Conservation (phyloP, 2,113 vertebrate species). For the Sapajus apella region DNA sequence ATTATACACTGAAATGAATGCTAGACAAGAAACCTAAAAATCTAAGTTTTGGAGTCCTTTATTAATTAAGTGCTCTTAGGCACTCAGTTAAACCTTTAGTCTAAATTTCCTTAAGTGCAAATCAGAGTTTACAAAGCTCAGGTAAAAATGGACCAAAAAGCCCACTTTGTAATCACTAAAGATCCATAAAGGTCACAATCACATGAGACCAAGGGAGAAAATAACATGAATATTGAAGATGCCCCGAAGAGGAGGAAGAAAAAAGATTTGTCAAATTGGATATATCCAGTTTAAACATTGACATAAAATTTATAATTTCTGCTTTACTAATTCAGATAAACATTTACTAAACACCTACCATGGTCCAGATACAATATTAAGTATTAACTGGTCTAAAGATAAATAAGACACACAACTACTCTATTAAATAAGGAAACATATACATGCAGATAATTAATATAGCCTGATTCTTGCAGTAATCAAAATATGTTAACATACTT, state of each 20-base stretch:
- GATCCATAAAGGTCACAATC: background rate
- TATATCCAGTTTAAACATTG: background rate
- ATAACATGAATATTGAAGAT: background rate
- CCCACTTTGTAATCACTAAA: background rate
- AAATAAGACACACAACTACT: background rate
- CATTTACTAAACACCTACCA: background rate
- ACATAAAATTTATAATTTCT: background rate
- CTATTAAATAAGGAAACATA: background rate
- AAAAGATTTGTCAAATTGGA: background rate
- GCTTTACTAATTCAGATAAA: background rate
- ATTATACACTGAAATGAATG: background rate
- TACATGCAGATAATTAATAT: background rate
- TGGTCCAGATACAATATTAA: background rate
- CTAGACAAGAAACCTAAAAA: background rate
- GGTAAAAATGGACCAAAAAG: background rate
- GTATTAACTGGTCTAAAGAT: background rate
- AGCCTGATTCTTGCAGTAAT: background rate
- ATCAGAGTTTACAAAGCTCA: background rate
- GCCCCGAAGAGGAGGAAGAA: background rate
- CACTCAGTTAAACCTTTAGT: background rate
- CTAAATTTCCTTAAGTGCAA: conserved; percentile 29
- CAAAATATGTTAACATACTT: background rate
- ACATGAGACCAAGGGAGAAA: background rate
- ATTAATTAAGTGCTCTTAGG: background rate
- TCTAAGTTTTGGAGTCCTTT: background rate